Evolutionary conservation across 2,888 invertebrate species (phyloP).

Genomic region (Microchrysa polita): DNA sequence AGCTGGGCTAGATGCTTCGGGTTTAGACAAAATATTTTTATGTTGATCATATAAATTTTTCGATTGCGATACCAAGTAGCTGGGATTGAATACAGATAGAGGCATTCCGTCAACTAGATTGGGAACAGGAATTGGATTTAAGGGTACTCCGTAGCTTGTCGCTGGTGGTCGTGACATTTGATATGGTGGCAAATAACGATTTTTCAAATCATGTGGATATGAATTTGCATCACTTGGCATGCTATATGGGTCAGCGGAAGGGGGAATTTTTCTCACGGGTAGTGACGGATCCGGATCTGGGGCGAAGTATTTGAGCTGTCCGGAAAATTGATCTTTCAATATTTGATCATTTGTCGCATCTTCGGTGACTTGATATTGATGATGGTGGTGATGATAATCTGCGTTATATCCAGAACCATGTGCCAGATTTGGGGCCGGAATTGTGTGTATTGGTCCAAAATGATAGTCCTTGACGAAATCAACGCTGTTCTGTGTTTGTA

Average conservation of each 20-base stretch:
- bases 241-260: conserved; percentile 63
- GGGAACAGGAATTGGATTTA: conserved; percentile 59
- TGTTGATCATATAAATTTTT: conserved; percentile 63
- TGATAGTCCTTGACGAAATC: conserved; percentile 86
- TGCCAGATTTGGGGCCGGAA: conserved; percentile 81
- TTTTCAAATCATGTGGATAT: conserved; percentile 60
- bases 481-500: conserved; percentile 59
- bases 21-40: conserved; percentile 66
- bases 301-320: conserved; percentile 65
- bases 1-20: conserved; percentile 65
- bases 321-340: conserved; percentile 61
- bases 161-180: conserved; percentile 61
- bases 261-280: conserved; percentile 62
- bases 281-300: conserved; percentile 67
- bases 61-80: conserved; percentile 63
- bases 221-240: conserved; percentile 64
- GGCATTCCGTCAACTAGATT: conserved; percentile 59
- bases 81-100: conserved; percentile 62
- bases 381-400: conserved; percentile 58
- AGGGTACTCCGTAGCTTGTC: conserved; percentile 65
- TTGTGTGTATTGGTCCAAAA: conserved; percentile 86
- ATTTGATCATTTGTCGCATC: conserved; percentile 64
- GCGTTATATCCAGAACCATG: conserved; percentile 52
- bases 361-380: conserved; percentile 68
- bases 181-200: conserved; percentile 57